Evolutionary conservation across 2,113 vertebrate genomes (phyloP), one percentile per base, ranked within the genome.

Genomic region (Gadus chalcogrammus): DNA sequence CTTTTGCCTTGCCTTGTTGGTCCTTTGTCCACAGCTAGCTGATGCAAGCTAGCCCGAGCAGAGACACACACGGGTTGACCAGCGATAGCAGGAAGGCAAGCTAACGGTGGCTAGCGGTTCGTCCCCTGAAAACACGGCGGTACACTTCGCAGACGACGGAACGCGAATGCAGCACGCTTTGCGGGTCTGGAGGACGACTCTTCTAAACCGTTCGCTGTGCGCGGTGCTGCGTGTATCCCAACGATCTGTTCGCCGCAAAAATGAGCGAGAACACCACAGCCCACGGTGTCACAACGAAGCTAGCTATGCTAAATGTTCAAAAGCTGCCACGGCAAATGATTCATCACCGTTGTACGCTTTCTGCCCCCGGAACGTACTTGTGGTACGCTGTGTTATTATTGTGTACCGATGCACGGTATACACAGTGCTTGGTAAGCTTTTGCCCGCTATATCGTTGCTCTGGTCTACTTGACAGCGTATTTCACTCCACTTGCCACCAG

Each of bases 1-100:
- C 64, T 6, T 20, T 61, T 61, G 59, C 64, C 84, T 74, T 38
- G 64, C 65, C 9, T 53, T 8, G 76, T 73, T 76, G 81, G 70
- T 88, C 85, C 85, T 89, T 91, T 89, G 88, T 90, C 87, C 87
- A 79, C 61, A 83, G 80, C 86, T 82, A 79, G 82, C 84, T 69
- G 52, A 61, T 56, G 62, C 52, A 58, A 64, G 24, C 69, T 64
- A 64, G 48, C 66, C 78, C 68, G 65, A 76, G 76, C 74, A 68
- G 5, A 20, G 70, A 48, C 56, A 69, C 56, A 69, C 80, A 73
- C 76, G 88, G 85, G 81, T 84, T 88, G 87, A 86, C 88, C 87
- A 85, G 85, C 70, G 77, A 73, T 86, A 88, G 86, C 88, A 78
- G 71, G 70, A 31, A 8, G 65, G 77, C 75, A 48, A 84, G 84